These are phyloP conservation scores for Dicrostonyx torquatus DNA, from an alignment of 2,797 vertebrate species.

Conservation along the genomic window DNA sequence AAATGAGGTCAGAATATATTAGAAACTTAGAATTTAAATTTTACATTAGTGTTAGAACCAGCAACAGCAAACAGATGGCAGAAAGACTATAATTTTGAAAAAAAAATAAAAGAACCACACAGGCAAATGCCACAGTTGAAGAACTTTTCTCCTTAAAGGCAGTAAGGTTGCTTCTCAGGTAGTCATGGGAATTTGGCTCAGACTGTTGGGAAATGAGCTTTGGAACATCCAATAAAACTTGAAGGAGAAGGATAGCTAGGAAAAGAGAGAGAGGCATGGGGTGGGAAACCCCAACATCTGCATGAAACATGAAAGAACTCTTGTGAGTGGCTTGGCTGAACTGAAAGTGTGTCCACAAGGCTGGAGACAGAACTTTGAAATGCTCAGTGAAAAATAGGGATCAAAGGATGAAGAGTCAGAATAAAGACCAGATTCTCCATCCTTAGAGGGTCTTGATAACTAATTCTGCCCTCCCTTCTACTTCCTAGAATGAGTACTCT, in stretches of 20 bases:
- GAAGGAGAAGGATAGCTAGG: not conserved
- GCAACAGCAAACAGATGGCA: not conserved
- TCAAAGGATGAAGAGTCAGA: not conserved
- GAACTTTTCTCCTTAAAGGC: not conserved
- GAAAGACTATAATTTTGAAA: not conserved
- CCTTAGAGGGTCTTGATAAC: not conserved
- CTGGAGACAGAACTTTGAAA: not conserved
- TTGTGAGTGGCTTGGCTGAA: not conserved
- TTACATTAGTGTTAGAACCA: not conserved
- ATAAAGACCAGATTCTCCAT: not conserved
- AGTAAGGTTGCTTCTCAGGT: not conserved
- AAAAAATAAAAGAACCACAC: not conserved
- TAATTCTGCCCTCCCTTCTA: not conserved
- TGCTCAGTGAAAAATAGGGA: not conserved
- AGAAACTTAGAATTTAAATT: not conserved
- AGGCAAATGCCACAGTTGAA: not conserved
- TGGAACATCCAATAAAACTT: constrained; percentile 38
- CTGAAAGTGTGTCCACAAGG: not conserved
- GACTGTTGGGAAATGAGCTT: not conserved
- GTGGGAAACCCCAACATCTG: not conserved
- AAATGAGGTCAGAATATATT: not conserved
- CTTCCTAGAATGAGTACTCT: not conserved
- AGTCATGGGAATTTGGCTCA: not conserved
- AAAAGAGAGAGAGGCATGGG: not conserved
- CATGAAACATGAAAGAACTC: not conserved